These are phyloP conservation scores for Ginglymostoma cirratum DNA, from an alignment of 2,113 vertebrate genomes.

Conservation along the genomic window DNA sequence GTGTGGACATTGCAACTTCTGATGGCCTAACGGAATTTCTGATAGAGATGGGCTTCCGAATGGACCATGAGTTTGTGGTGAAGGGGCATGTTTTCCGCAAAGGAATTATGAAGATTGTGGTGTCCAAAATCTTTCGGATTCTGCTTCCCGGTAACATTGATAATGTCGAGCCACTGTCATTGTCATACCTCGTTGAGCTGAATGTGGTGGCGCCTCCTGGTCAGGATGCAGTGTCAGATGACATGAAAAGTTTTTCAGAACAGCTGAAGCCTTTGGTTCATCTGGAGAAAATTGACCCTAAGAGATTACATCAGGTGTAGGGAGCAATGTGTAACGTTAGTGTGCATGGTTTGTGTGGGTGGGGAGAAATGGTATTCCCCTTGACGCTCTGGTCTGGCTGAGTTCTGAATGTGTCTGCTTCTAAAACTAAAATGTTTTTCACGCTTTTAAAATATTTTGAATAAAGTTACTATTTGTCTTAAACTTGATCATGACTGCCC, in stretches of 20 bases:
- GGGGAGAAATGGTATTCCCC: too few relatives aligned
- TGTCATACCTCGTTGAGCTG: slow-evolving; percentile 76
- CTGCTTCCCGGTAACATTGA: slow-evolving; percentile 85
- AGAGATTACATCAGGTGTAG: slow-evolving; percentile 58
- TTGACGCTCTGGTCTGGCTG: neutral
- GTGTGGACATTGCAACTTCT: slow-evolving; percentile 85
- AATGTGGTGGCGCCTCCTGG: slow-evolving; percentile 65
- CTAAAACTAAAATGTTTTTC: too few relatives aligned
- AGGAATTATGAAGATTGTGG: slow-evolving; percentile 86
- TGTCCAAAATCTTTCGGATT: slow-evolving; percentile 87
- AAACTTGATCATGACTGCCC: neutral
- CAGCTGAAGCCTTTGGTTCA: slow-evolving; percentile 92
- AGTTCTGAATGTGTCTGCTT: neutral
- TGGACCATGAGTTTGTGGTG: slow-evolving; percentile 95
- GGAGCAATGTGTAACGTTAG: too few relatives aligned
- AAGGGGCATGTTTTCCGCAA: slow-evolving; percentile 89
- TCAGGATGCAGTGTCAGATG: slow-evolving; percentile 75
- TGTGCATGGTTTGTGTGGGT: too few relatives aligned
- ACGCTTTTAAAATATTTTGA: neutral
- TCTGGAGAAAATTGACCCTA: slow-evolving; percentile 93
- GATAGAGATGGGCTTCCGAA: slow-evolving; percentile 94
- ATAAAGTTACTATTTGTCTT: neutral
- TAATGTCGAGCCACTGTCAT: slow-evolving; percentile 81
- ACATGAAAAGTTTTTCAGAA: slow-evolving; percentile 93
- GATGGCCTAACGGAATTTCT: slow-evolving; percentile 89